Evolutionary conservation across 2,888 invertebrate species (phyloP).

Genomic region (Diarsia brunnea): DNA sequence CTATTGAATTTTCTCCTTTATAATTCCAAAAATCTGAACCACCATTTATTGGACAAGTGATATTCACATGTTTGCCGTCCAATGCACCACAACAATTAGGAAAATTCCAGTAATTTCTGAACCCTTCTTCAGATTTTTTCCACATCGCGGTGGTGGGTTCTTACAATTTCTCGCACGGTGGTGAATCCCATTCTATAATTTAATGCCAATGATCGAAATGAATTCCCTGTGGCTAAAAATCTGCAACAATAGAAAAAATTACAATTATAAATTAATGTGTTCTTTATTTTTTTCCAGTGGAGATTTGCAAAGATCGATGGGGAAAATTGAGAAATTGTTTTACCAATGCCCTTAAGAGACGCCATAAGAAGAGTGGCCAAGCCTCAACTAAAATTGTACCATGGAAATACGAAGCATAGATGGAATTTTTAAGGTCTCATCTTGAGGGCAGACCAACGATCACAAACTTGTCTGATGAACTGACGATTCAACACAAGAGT

Average conservation of each 20-base stretch:
- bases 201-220: constrained; percentile 16
- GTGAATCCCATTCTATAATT: constrained; percentile 26
- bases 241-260: constrained; percentile 11
- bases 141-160: constrained; percentile 32
- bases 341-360: constrained; percentile 52
- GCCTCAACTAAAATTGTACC: constrained; percentile 33
- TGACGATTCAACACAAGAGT: constrained; percentile 47
- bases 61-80: constrained; percentile 55
- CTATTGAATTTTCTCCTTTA: constrained; percentile 56
- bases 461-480: constrained; percentile 36
- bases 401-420: constrained; percentile 37
- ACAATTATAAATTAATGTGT: constrained; percentile 10
- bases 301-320: constrained; percentile 53
- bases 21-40: constrained; percentile 58
- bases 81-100: constrained; percentile 53
- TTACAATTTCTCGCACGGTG: constrained; percentile 35
- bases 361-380: constrained; percentile 54
- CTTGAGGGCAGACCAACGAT: constrained; percentile 16
- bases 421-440: constrained; percentile 47
- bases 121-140: constrained; percentile 28
- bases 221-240: constrained; percentile 8
- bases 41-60: constrained; percentile 54
- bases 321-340: constrained; percentile 59
- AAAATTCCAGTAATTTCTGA: constrained; percentile 50
- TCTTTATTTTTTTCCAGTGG: constrained; percentile 48